Percentiles rank a stretch among this genome's conserved stretches.
Conservation (phyloP, 2,888 invertebrate species). For the Drosophila parthenogenetica region DNA sequence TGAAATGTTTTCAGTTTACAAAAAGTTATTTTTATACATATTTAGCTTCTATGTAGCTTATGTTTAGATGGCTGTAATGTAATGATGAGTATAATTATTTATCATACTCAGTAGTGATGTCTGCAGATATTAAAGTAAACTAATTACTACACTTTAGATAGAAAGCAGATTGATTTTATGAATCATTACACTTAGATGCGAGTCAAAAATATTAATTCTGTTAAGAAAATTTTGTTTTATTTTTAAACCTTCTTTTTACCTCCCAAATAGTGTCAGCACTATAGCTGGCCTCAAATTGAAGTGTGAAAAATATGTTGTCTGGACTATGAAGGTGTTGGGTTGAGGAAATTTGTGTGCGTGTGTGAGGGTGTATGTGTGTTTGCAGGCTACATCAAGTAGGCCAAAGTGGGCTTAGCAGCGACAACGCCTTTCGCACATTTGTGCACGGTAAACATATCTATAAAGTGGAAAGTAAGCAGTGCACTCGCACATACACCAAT, state of each 20-base stretch:
- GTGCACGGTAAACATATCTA: constrained; percentile 68
- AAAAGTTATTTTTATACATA: too few relatives aligned
- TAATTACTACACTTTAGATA: too few relatives aligned
- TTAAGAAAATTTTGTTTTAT: too few relatives aligned
- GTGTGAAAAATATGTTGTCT: constrained; percentile 55
- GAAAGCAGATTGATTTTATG: too few relatives aligned
- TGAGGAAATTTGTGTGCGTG: neutral
- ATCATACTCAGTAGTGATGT: too few relatives aligned
- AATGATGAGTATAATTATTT: too few relatives aligned
- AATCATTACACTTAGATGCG: too few relatives aligned
- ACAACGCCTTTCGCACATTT: constrained; percentile 58
- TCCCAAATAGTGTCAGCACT: neutral
- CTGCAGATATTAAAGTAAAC: too few relatives aligned
- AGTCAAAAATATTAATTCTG: too few relatives aligned
- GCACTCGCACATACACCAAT: constrained; percentile 24
- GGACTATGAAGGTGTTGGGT: constrained; percentile 1
- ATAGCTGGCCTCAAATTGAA: constrained; percentile 34
- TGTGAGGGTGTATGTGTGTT: constrained; percentile 19
- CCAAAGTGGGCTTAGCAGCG: constrained; percentile 63
- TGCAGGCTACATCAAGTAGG: constrained; percentile 65
- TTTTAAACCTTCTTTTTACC: neutral
- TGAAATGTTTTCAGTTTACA: neutral
- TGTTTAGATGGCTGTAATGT: too few relatives aligned
- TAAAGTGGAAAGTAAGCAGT: constrained; percentile 70
- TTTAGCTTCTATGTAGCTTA: too few relatives aligned